These are phyloP conservation scores for Mythimna vitellina DNA, from an alignment of 2,888 invertebrate genomes.

Conservation along the genomic window DNA sequence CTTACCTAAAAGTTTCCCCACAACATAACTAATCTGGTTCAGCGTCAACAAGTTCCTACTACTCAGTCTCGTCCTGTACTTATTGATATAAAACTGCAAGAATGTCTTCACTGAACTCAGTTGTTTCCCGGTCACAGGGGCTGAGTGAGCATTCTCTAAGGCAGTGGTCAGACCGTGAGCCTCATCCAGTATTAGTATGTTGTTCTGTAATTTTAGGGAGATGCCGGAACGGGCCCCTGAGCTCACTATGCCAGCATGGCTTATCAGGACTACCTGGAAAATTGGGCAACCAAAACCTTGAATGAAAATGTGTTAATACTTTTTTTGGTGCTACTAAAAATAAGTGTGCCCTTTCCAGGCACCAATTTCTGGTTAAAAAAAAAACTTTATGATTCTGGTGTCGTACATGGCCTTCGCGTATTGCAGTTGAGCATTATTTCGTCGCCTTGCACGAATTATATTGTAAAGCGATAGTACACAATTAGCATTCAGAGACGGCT, in stretches of 20 bases:
- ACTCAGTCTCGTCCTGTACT: slow-evolving; percentile 94
- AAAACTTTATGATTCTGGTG: no score
- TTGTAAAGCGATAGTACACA: no score
- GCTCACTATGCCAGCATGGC: slow-evolving; percentile 86
- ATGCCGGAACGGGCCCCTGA: slow-evolving; percentile 83
- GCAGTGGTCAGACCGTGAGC: slow-evolving; percentile 99
- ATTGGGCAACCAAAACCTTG: background rate
- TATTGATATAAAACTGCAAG: slow-evolving; percentile 93
- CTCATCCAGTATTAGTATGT: slow-evolving; percentile 97
- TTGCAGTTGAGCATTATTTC: no score
- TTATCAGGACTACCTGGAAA: slow-evolving; percentile 83
- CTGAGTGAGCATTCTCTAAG: slow-evolving; percentile 96
- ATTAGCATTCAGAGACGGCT: no score
- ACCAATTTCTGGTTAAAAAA: no score
- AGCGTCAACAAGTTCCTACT: slow-evolving; percentile 95
- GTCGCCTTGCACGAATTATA: no score
- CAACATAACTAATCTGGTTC: slow-evolving; percentile 95
- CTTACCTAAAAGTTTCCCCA: slow-evolving; percentile 92
- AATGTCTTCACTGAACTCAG: slow-evolving; percentile 92
- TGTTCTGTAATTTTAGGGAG: slow-evolving; percentile 91
- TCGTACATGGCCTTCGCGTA: no score
- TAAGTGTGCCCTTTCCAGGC: no score
- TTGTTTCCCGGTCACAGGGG: slow-evolving; percentile 93
- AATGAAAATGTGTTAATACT: background rate
- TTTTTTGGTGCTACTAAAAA: background rate